Evolutionary conservation across 1,140 invertebrate genomes (phyloP).

Genomic region (Aphaenogaster rudis): DNA sequence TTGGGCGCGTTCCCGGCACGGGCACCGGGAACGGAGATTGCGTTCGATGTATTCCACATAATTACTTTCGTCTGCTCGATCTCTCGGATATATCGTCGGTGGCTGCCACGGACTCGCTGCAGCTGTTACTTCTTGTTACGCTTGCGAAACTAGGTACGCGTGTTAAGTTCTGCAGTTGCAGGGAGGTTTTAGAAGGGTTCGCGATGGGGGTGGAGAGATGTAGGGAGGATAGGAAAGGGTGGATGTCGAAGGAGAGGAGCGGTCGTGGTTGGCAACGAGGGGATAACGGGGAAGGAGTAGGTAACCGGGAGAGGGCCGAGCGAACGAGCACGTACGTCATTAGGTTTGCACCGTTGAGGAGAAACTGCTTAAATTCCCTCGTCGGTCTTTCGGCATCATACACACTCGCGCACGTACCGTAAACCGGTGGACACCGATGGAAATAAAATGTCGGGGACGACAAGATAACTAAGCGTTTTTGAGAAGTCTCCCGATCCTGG

Average conservation of each 20-base stretch:
- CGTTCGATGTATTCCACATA: conserved; percentile 75
- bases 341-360: conserved; percentile 66
- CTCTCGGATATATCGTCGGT: conserved; percentile 72
- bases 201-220: neutral
- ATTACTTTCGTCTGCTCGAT: conserved; percentile 77
- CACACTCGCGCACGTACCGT: conserved; percentile 44
- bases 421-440: conserved; percentile 28
- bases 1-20: conserved; percentile 22
- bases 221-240: neutral
- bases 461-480: conserved; percentile 56
- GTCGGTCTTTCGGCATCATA: conserved; percentile 48
- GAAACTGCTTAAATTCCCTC: conserved; percentile 66
- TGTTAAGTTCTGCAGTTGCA: conserved; percentile 70
- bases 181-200: conserved; percentile 56
- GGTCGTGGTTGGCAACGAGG: conserved; percentile 13
- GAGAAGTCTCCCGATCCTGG: conserved; percentile 4
- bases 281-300: neutral
- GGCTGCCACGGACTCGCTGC: conserved; percentile 65
- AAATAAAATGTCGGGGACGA: conserved; percentile 51
- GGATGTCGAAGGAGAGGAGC: conserved; percentile 38
- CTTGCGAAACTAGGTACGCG: conserved; percentile 71
- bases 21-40: conserved; percentile 50
- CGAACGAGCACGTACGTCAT: conserved; percentile 71
- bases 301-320: conserved; percentile 41
- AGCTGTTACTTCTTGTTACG: conserved; percentile 78